phyloP scores from a whole-genome alignment of 2,888 invertebrate species.

The Himalopsyche tibetana region DNA sequence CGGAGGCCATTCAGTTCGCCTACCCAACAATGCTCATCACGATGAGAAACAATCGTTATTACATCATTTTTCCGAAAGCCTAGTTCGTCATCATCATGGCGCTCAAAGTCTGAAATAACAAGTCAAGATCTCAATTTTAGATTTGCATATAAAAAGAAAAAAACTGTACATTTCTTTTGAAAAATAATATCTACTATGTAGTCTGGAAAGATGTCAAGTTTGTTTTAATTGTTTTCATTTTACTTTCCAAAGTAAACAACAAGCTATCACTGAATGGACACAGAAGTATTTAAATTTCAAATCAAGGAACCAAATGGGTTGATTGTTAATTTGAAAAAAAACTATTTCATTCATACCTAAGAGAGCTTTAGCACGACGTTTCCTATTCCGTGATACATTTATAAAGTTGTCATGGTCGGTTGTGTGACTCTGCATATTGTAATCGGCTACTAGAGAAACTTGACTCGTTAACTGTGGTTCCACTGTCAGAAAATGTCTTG shows the following conservation, averaged over 20 bases:
- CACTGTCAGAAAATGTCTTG: slow-evolving; percentile 94
- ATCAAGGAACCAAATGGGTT: no score
- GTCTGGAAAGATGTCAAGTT: background rate
- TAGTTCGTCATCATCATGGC: slow-evolving; percentile 98
- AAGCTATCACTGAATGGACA: background rate
- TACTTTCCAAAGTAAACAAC: background rate
- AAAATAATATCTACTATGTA: no score
- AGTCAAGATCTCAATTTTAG: no score
- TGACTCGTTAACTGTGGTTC: slow-evolving; percentile 91
- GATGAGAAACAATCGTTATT: slow-evolving; percentile 96
- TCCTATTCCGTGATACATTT: slow-evolving; percentile 92
- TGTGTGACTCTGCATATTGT: slow-evolving; percentile 96
- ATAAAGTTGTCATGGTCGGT: slow-evolving; percentile 96
- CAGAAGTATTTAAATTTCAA: background rate
- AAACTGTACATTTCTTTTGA: no score
- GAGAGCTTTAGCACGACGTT: slow-evolving; percentile 94
- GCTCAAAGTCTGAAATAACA: slow-evolving; percentile 88
- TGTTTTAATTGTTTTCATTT: slow-evolving; percentile 22
- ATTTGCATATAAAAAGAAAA: no score
- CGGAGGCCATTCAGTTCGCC: slow-evolving; percentile 96
- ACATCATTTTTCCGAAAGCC: slow-evolving; percentile 99
- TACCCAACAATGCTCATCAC: slow-evolving; percentile 99
- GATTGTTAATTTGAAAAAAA: no score
- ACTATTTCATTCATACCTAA: slow-evolving; percentile 74
- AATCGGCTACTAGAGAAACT: slow-evolving; percentile 91